Evolutionary conservation across 2,113 vertebrate species (phyloP).

Genomic region (Pteronura brasiliensis): DNA sequence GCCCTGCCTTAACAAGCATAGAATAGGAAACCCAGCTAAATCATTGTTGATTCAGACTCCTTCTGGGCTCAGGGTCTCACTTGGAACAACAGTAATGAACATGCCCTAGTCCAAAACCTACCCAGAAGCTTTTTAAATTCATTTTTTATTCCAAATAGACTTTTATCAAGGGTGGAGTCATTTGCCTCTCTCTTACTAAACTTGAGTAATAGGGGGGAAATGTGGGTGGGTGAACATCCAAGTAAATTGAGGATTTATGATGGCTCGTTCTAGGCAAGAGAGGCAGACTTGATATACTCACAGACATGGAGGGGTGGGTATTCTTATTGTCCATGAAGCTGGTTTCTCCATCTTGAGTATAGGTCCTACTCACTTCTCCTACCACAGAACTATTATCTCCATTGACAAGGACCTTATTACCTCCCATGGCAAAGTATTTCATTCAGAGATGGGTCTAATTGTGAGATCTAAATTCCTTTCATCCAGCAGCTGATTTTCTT

Average conservation of each 20-base stretch:
- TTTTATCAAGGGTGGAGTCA: background rate
- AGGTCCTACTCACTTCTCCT: background rate
- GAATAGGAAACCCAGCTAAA: conserved; percentile 20
- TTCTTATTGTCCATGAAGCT: background rate
- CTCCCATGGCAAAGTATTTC: background rate
- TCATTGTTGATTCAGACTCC: conserved; percentile 31
- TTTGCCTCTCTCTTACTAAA: background rate
- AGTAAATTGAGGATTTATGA: background rate
- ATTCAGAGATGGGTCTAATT: background rate
- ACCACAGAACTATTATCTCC: background rate
- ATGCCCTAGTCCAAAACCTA: background rate
- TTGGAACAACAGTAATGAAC: background rate
- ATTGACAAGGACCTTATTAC: background rate
- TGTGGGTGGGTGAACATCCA: background rate
- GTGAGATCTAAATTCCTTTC: background rate
- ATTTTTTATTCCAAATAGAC: background rate
- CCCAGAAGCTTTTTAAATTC: background rate
- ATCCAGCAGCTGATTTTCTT: background rate
- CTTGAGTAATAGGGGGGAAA: background rate
- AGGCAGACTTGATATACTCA: background rate
- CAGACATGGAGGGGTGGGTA: background rate
- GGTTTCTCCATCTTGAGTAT: background rate
- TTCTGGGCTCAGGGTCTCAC: background rate
- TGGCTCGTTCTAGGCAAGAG: background rate
- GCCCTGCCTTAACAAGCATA: conserved; percentile 36